Percentiles rank a stretch among this genome's conserved stretches.
phyloP scores from a whole-genome alignment of 1,140 invertebrate species.

The Octopus sinensis region DNA sequence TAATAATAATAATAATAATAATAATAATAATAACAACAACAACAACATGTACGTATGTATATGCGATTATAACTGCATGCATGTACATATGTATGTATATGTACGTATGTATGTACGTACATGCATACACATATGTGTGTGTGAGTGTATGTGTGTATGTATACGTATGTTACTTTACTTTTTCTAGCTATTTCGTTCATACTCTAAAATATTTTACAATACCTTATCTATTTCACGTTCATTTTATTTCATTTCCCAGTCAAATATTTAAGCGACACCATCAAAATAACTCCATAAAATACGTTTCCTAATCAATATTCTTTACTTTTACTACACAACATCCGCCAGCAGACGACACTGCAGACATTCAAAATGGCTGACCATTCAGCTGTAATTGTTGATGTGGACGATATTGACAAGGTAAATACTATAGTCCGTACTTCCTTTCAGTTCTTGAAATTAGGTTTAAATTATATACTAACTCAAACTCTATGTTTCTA shows the following conservation, averaged over 20 bases:
- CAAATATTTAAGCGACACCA: not conserved
- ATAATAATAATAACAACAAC: too few species aligned
- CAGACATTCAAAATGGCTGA: constrained; percentile 1
- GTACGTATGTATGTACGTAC: too few species aligned
- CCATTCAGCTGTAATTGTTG: not conserved
- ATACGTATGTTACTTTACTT: not conserved
- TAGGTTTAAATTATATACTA: too few species aligned
- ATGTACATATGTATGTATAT: too few species aligned
- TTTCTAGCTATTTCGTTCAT: not conserved
- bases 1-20: too few species aligned
- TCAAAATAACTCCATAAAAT: not conserved
- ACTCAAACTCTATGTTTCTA: too few species aligned
- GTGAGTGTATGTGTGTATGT: too few species aligned
- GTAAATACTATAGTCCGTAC: not conserved
- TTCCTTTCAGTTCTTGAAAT: too few species aligned
- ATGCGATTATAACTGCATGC: too few species aligned
- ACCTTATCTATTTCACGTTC: not conserved
- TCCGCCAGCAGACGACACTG: not conserved
- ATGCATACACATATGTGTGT: too few species aligned
- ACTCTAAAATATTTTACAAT: not conserved
- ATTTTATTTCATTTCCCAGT: not conserved
- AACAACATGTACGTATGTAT: too few species aligned
- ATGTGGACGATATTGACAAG: not conserved
- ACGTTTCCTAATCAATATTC: not conserved
- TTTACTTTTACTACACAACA: not conserved